Base-by-base conservation (phyloP, 2,797 vertebrate genomes). In the Phoebastria nigripes region DNA sequence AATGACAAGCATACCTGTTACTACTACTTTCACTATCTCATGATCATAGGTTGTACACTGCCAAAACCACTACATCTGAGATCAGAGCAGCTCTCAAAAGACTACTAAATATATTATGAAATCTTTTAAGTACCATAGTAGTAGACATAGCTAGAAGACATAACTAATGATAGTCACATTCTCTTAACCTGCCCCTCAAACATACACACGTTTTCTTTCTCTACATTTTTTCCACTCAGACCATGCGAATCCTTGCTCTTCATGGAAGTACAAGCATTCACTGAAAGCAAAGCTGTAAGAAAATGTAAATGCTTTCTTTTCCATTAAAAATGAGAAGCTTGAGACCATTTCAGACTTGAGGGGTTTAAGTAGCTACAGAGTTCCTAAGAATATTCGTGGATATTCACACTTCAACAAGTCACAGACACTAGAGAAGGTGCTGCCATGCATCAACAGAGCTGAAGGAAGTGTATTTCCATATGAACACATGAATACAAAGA, bases 321-420 rank as follows among this genome's bases (percentile, higher is more conserved):
- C 61, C 47, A 77, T 61, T 84, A 80, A 76, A 93, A 96, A 91
- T 72, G 12, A 66, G 59, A 94, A 94, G 18, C 33, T 67, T 66
- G 44, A 93, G 71, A 93, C 58, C 24, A 58, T 76, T 95, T 85
- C 85, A 94, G 62, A 94, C 44, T 44, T 61, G 58, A 90, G 20
- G 39, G 10, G 22, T 92, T 93, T 93, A 86, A 93, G 37, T 26
- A 91, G 65, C 15, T 79, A 37, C 10, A 71, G 67, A 47, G 62
- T 72, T 91, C 67, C 70, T 74, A 87, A 80, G 78, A 94, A 90
- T 91, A 92, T 87, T 85, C 1, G 1, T 72, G 78, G 67, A 81
- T 93, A 83, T 92, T 96, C 87, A 96, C 71, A 94, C 73, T 95
- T 80, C 74, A 90, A 11, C 74, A 93, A 93, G 47, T 73, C 63